phyloP scores from a whole-genome alignment of 2,113 vertebrate species.

The Clarias magur region DNA sequence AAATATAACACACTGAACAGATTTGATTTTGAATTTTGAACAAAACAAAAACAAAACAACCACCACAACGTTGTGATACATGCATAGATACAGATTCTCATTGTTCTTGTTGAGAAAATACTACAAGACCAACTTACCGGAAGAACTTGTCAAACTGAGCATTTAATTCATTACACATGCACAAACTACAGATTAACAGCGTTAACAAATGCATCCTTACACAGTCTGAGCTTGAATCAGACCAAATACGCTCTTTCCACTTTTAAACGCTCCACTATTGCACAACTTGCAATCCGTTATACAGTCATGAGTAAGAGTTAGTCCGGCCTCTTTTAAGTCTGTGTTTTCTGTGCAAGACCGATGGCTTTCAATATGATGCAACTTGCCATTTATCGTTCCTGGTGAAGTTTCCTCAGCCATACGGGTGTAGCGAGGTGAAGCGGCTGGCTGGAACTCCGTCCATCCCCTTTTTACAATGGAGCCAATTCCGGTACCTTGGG shows the following conservation, averaged over 20 bases:
- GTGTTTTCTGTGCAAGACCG: too few relatives aligned
- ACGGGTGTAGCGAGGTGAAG: too few relatives aligned
- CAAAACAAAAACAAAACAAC: neutral
- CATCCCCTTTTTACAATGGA: too few relatives aligned
- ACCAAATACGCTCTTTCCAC: neutral
- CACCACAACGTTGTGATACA: too few relatives aligned
- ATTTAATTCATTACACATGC: neutral
- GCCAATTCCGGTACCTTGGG: too few relatives aligned
- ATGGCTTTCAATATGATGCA: too few relatives aligned
- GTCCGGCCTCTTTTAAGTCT: too few relatives aligned
- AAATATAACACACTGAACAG: neutral
- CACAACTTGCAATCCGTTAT: slow-evolving; percentile 13
- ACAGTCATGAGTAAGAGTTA: neutral
- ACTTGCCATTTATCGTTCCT: too few relatives aligned
- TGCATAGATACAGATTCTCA: too few relatives aligned
- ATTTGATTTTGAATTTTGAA: neutral
- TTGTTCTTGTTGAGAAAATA: too few relatives aligned
- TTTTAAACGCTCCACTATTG: slow-evolving; percentile 20
- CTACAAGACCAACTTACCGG: neutral
- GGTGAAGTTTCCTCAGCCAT: too few relatives aligned
- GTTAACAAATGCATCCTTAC: slow-evolving; percentile 19
- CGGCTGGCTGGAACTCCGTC: too few relatives aligned
- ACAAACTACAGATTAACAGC: slow-evolving; percentile 6
- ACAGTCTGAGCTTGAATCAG: neutral
- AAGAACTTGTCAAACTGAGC: neutral